A percentile compares a stretch with the other conserved stretches of the same genome.
Evolutionary conservation across 2,113 vertebrate genomes (phyloP).

Genomic region (Hoplias malabaricus): DNA sequence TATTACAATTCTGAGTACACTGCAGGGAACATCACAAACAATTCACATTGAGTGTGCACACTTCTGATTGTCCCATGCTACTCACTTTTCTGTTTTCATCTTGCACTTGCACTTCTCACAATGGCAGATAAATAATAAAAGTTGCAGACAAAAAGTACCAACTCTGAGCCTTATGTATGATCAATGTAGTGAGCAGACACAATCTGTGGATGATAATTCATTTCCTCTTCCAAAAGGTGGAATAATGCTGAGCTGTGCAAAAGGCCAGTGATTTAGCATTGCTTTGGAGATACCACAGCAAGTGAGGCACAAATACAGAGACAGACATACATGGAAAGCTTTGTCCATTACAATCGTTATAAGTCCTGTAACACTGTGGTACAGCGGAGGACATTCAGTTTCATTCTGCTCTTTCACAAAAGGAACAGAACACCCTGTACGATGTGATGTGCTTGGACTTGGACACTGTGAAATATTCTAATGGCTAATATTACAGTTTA

Average conservation of each 20-base stretch:
- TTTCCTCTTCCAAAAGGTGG: constrained; percentile 21
- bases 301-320: constrained; percentile 18
- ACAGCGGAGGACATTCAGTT: neutral
- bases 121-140: constrained; percentile 6
- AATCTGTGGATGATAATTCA: constrained; percentile 57
- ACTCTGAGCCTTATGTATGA: constrained; percentile 52
- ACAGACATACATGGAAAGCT: constrained; percentile 9
- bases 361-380: constrained; percentile 6
- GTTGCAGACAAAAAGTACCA: constrained; percentile 38
- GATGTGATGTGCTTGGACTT: neutral
- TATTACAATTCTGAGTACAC: constrained; percentile 36
- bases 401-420: neutral
- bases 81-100: constrained; percentile 37
- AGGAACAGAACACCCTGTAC: neutral
- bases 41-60: constrained; percentile 11
- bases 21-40: constrained; percentile 27
- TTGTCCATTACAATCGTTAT: neutral
- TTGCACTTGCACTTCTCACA: neutral
- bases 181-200: constrained; percentile 47
- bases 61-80: constrained; percentile 11
- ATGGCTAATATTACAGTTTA: neutral
- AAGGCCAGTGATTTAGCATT: constrained; percentile 47
- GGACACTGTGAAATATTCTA: neutral
- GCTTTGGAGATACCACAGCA: constrained; percentile 23
- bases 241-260: constrained; percentile 57